Percentiles rank a stretch among this genome's conserved stretches.
phyloP scores from a whole-genome alignment of 2,888 invertebrate species.

The Cephalotes varians region DNA sequence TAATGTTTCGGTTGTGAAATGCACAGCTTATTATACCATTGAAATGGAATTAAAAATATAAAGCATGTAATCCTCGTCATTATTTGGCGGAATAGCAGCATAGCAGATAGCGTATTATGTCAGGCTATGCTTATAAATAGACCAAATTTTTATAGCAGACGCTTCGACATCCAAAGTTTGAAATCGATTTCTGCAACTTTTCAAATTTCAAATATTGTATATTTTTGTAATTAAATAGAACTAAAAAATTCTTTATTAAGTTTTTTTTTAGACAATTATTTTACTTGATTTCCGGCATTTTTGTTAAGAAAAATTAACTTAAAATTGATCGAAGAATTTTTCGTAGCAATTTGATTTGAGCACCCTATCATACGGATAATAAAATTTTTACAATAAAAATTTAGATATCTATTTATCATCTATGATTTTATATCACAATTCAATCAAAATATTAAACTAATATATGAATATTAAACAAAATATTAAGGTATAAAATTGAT shows the following conservation, averaged over 20 bases:
- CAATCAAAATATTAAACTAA: not conserved
- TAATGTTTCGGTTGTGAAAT: not conserved
- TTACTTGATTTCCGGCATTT: not conserved
- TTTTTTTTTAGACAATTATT: conserved; percentile 3
- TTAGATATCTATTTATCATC: not conserved
- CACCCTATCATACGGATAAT: not conserved
- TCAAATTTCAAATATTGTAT: not conserved
- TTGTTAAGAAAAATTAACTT: not conserved
- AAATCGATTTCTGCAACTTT: not conserved
- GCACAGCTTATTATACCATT: not conserved
- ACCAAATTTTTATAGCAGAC: conserved; percentile 2
- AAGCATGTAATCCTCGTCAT: not conserved
- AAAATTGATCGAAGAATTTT: not conserved
- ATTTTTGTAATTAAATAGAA: conserved; percentile 5
- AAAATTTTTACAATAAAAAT: not conserved
- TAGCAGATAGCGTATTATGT: not conserved
- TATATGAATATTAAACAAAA: not conserved
- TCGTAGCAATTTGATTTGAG: not conserved
- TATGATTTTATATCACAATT: not conserved
- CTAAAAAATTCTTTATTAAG: not conserved
- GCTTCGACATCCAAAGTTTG: not conserved
- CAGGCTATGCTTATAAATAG: not conserved
- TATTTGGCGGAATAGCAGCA: not conserved
- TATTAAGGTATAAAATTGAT: not conserved
- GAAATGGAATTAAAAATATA: not conserved